Evolutionary conservation across 2,888 invertebrate genomes (phyloP), one percentile per base, ranked within the genome.

Genomic region (Conus canariensis): DNA sequence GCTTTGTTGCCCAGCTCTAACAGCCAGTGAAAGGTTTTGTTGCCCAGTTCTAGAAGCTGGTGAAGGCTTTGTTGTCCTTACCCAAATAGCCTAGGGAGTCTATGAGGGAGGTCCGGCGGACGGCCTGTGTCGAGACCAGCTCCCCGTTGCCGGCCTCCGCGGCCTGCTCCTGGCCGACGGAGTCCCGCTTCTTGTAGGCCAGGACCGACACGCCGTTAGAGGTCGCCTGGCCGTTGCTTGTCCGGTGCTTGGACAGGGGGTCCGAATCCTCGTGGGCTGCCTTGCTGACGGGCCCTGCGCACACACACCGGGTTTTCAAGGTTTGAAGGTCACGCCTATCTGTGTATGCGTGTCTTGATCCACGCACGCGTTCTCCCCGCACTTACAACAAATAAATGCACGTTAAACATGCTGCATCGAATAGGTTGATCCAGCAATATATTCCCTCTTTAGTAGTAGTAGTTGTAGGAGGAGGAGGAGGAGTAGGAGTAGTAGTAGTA

Each of bases 141-240:
- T 77, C 77, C 22, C 64, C 60, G 64, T 82, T 82, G n/a, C 19
- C n/a, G 82, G 45, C 30, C 45, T 10, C 10, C 8, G 14, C 22
- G 16, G 59, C 10, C 59, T 82, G 12, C 25, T 16, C 64, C 10
- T 10, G 4, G 67, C 19, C 10, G 22, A 4, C 9, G 58, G 67
- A 60, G n/a, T 70, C 56, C 45, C 85, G 45, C 70, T 89, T 83
- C 85, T 89, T 89, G 85, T 89, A 89, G 70, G 67, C 89, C 67
- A 89, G 58, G 14, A 59, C 30, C 0, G 64, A 64, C 30, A 89
- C 85, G 67, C 67, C 67, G 83, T 85, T 82, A 19, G 22, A 22
- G 19, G 22, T 16, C 56, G 70, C 19, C 30, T 19, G 60, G 16
- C 59, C 80, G 80, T n/a, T 9, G 25, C 25, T 14, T 3, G 67